These are phyloP conservation scores for Onthophagus sagittarius DNA, from an alignment of 2,888 invertebrate species.

Conservation along the genomic window DNA sequence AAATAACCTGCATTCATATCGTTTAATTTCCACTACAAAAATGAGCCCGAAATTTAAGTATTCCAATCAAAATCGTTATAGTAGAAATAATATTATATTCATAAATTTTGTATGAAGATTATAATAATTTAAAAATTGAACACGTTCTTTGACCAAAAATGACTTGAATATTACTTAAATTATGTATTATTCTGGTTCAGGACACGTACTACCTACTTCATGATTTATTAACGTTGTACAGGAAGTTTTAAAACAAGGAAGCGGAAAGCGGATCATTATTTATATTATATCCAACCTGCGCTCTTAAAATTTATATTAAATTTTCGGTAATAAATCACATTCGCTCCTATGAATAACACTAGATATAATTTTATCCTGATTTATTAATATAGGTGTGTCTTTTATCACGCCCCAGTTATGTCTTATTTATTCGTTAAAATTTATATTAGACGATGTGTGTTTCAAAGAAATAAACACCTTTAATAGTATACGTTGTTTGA, in stretches of 20 bases:
- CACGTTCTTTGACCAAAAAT: background rate
- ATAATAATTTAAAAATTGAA: background rate
- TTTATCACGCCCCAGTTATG: too few relatives aligned
- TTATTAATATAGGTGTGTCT: background rate
- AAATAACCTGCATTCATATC: too few relatives aligned
- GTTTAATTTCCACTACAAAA: too few relatives aligned
- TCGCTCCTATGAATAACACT: background rate
- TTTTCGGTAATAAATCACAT: background rate
- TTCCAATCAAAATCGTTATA: too few relatives aligned
- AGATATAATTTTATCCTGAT: background rate
- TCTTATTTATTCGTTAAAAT: background rate
- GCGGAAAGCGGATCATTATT: background rate
- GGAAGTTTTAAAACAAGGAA: background rate
- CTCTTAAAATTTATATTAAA: background rate
- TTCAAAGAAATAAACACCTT: background rate
- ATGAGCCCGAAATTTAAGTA: too few relatives aligned
- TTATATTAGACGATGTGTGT: background rate
- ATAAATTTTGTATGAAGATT: too few relatives aligned
- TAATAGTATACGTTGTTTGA: background rate
- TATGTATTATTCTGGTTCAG: background rate
- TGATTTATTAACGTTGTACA: background rate
- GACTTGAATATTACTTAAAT: background rate
- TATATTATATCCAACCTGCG: background rate
- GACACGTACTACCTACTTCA: background rate
- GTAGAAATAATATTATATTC: too few relatives aligned